These are phyloP conservation scores for Chondrilla cf. caribensis DNA, from an alignment of 37 sponge, comb jelly and placozoan genomes.

Conservation along the genomic window DNA sequence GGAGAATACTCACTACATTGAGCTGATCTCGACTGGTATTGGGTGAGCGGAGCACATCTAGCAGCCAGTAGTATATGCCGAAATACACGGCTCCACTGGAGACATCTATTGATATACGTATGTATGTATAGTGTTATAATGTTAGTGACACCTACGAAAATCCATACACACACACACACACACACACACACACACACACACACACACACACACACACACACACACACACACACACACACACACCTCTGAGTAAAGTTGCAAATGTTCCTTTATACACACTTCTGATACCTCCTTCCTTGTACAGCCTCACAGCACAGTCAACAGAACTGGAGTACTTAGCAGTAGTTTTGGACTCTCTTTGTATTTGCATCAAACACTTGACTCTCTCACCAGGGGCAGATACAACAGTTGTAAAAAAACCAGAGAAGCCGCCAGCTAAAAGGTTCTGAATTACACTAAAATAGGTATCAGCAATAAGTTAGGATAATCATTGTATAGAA, in stretches of 20 bases:
- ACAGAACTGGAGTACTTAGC: slow-evolving; percentile 78
- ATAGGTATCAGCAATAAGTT: not conserved
- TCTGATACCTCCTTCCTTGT: slow-evolving; percentile 77
- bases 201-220: too few relatives aligned
- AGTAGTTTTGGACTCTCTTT: slow-evolving; percentile 30
- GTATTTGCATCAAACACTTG: slow-evolving; percentile 95
- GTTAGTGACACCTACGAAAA: too few relatives aligned
- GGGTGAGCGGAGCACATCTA: slow-evolving; percentile 35
- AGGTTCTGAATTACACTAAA: slow-evolving; percentile 58
- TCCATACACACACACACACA: too few relatives aligned
- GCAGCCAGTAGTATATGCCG: slow-evolving; percentile 64
- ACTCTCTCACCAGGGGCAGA: slow-evolving; percentile 91
- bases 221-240: too few relatives aligned
- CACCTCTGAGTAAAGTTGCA: slow-evolving; percentile 70
- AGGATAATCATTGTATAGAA: too few relatives aligned
- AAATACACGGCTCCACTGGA: slow-evolving; percentile 82
- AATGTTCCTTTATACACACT: slow-evolving; percentile 77
- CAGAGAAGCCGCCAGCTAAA: slow-evolving; percentile 83
- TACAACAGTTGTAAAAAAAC: slow-evolving; percentile 73
- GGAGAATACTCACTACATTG: slow-evolving; percentile 44
- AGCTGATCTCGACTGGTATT: slow-evolving; percentile 61
- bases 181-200: too few relatives aligned
- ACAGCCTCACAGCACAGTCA: slow-evolving; percentile 79
- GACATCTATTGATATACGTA: slow-evolving; percentile 59
- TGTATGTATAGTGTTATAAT: too few relatives aligned